Evolutionary conservation across 2,888 invertebrate species (phyloP).

Genomic region (Lasioglossum lativentre): DNA sequence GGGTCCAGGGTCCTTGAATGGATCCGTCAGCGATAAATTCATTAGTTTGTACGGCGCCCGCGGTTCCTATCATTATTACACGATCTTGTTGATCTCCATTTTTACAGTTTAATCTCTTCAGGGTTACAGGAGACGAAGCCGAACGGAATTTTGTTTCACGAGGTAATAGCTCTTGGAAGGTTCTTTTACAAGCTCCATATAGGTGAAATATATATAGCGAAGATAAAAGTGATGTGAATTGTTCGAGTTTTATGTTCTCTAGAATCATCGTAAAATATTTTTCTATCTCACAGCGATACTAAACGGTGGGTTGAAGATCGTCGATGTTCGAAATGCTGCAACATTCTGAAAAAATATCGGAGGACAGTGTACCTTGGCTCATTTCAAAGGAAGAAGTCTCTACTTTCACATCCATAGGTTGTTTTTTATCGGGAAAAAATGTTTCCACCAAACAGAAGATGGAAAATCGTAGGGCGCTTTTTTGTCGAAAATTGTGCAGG

Average conservation of each 20-base stretch:
- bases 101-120: not conserved
- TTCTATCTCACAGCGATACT: not conserved
- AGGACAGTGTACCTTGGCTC: not conserved
- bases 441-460: fast-evolving
- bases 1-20: not conserved
- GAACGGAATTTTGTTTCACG: not conserved
- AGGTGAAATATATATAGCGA: not conserved
- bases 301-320: not conserved
- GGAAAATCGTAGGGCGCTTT: not conserved
- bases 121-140: not conserved
- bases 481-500: no score
- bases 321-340: not conserved
- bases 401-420: fast-evolving
- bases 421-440: not conserved
- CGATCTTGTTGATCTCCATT: not conserved
- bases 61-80: no score
- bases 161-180: not conserved
- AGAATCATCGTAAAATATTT: not conserved
- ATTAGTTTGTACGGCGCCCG: not conserved
- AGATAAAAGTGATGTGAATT: not conserved
- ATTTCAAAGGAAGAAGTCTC: not conserved
- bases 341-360: not conserved
- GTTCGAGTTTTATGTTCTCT: not conserved
- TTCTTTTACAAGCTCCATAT: not conserved
- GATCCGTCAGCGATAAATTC: not conserved